Base-by-base conservation (phyloP, 1,140 invertebrate genomes). In the Drosophila sproati region DNA sequence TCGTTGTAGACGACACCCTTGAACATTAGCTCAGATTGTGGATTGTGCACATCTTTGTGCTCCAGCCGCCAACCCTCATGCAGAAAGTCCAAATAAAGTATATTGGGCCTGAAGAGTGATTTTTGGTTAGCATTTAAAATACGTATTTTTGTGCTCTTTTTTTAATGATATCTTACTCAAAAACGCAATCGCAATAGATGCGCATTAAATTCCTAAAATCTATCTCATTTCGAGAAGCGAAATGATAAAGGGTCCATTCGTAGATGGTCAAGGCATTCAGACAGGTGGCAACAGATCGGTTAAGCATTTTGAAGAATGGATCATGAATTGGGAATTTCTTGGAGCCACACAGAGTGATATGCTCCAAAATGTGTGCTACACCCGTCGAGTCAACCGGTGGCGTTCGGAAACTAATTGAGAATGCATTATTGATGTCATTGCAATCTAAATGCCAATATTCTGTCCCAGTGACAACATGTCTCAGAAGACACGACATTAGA, bases 1-100 rank as follows among this genome's bases (percentile, higher is more conserved):
- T 99, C 98, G 94, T 99, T 99, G 85, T 97, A 98, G 1, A 99
- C 98, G 5, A 99, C 96, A 5, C 98, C 98, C 94, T 98, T 98
- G 60, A 98, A 96, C 2, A 95, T 94, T 47, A 98, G 94, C 4
- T 96, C 95, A 1, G 96, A 96, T 1, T 94, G 94, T 67, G 94
- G 93, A 88, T 98, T 95, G 12, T 95, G 94, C 7, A 96, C 82
- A 85, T 98, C 94, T 10, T 94, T 93, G 92, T 98, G 96, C 91
- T 99, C 98, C 32, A 99, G 93, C 78, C 98, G 94, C 98, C 98
- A 99, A 3, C 98, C 98, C 94, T 99, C 98, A 93, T 98, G 97
- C 79, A 95, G 93, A 82, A 98, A 98, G 93, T 98, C 97, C 28
- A 96, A 81, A 78, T 97, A 94, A 41, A 95, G 93, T 50, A 99